A percentile compares a stretch with the other conserved stretches of the same genome.
These are phyloP conservation scores for Plutomurus gul DNA, from an alignment of 1,140 invertebrate species.

Conservation along the genomic window DNA sequence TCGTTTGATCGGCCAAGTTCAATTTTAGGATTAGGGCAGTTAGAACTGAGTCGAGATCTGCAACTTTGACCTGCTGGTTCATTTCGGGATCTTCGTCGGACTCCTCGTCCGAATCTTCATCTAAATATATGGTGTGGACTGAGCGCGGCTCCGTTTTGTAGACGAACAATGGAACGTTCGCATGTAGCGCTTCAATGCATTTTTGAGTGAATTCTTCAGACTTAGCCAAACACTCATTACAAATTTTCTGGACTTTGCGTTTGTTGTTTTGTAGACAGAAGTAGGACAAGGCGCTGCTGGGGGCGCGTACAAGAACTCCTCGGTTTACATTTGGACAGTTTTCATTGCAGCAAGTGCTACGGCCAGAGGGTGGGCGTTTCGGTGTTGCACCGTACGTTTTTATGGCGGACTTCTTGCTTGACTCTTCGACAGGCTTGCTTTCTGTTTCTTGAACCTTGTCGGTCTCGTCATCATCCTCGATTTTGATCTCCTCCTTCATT, in stretches of 20 bases:
- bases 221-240: constrained; percentile 60
- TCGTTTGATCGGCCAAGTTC: neutral
- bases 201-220: constrained; percentile 59
- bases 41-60: neutral
- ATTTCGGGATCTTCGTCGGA: neutral
- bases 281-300: neutral
- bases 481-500: neutral
- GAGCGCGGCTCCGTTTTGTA: constrained; percentile 52
- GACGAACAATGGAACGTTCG: neutral
- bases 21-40: neutral
- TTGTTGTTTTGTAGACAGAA: constrained; percentile 58
- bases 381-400: neutral
- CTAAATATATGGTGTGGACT: neutral
- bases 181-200: neutral
- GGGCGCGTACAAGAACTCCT: neutral
- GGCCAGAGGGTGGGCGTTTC: neutral
- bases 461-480: neutral
- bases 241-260: constrained; percentile 60
- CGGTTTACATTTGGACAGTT: neutral
- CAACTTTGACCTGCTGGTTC: neutral
- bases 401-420: too few species aligned
- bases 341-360: neutral
- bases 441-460: neutral
- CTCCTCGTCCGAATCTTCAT: constrained; percentile 14
- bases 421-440: neutral